A percentile compares a stretch with the other conserved stretches of the same genome.
phyloP scores from a whole-genome alignment of 1,140 invertebrate species.

The Nylanderia fulva region DNA sequence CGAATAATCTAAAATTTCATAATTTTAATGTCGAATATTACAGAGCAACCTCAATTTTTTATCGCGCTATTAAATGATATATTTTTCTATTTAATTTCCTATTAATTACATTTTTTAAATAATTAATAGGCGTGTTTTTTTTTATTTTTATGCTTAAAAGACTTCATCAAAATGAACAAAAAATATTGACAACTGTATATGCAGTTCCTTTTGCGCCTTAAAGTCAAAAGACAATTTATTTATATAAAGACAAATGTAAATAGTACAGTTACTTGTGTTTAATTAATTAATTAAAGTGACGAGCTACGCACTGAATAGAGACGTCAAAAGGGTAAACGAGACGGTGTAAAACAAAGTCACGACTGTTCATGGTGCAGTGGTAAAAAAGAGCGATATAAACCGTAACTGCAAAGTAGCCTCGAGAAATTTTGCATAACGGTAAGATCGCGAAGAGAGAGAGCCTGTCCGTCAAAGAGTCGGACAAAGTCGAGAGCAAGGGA shows the following conservation, averaged over 20 bases:
- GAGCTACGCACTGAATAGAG: constrained; percentile 8
- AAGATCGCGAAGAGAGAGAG: constrained; percentile 40
- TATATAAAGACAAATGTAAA: constrained; percentile 5
- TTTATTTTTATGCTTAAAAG: neutral
- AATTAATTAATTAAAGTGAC: constrained; percentile 50
- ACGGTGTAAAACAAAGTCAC: constrained; percentile 22
- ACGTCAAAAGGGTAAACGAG: neutral
- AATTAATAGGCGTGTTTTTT: neutral
- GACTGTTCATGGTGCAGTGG: neutral
- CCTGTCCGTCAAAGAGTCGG: constrained; percentile 18
- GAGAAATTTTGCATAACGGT: constrained; percentile 39
- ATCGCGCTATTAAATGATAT: neutral
- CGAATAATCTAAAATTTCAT: constrained; percentile 18
- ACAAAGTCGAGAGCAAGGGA: constrained; percentile 14
- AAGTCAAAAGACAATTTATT: neutral
- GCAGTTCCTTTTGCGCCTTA: neutral
- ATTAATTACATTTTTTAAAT: neutral
- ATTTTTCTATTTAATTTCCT: neutral
- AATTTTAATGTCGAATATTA: neutral
- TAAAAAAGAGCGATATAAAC: constrained; percentile 27
- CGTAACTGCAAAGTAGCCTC: constrained; percentile 43
- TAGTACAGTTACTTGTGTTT: neutral
- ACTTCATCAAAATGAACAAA: neutral
- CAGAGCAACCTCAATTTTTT: neutral
- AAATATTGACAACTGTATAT: constrained; percentile 18